These are phyloP conservation scores for Dendrophyllia cribrosa DNA, from an alignment of 64 coral and sea anemone species.

Conservation along the genomic window DNA sequence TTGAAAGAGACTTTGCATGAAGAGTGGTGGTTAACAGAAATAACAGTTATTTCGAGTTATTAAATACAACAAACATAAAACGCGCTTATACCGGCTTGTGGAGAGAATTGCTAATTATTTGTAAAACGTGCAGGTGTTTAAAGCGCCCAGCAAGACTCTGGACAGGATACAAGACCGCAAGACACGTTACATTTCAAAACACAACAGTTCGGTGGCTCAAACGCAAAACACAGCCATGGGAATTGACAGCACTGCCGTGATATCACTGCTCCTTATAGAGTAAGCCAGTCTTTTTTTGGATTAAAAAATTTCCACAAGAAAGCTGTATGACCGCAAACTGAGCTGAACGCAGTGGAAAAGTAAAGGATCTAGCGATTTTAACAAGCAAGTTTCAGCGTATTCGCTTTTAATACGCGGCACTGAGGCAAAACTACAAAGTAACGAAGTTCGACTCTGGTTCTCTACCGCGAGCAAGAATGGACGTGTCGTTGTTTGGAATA, in stretches of 20 bases:
- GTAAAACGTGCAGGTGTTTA: background rate
- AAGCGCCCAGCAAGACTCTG: background rate
- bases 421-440: background rate
- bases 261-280: conserved; percentile 45
- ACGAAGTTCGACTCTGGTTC: background rate
- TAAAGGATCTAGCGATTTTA: too few relatives aligned
- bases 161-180: background rate
- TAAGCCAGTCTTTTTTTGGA: background rate
- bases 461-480: background rate
- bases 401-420: too few relatives aligned
- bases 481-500: conserved; percentile 3
- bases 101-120: conserved; percentile 8
- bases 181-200: background rate
- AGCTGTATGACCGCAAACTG: too few relatives aligned
- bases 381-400: too few relatives aligned
- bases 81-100: background rate
- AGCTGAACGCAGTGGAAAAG: too few relatives aligned
- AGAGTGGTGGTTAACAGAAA: too few relatives aligned
- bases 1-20: too few relatives aligned
- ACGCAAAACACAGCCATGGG: background rate
- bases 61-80: background rate
- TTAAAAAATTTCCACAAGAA: background rate
- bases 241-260: background rate
- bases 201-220: background rate
- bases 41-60: too few relatives aligned